Evolutionary conservation across 2,888 invertebrate species (phyloP).

Genomic region (Drosophila ezoana): DNA sequence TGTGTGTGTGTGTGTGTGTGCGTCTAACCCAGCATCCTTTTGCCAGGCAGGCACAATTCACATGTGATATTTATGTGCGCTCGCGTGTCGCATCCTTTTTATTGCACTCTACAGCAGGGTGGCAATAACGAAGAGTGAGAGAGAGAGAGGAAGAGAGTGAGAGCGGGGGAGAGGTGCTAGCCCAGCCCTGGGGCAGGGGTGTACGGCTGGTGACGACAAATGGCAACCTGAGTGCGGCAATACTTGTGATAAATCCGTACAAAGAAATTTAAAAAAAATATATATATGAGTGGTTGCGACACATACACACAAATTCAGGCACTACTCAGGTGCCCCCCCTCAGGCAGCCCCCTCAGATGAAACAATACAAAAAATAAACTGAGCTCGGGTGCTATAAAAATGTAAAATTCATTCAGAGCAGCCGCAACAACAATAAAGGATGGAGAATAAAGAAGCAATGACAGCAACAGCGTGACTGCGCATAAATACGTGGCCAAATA

Average conservation of each 20-base stretch:
- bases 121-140: constrained; percentile 28
- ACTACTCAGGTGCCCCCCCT: constrained; percentile 6
- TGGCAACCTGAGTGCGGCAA: constrained; percentile 70
- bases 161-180: background rate
- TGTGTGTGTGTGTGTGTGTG: constrained; percentile 19
- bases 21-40: constrained; percentile 46
- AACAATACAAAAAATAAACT: constrained; percentile 21
- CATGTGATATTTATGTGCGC: constrained; percentile 70
- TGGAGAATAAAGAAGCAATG: constrained; percentile 29
- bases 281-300: constrained; percentile 48
- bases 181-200: constrained; percentile 7
- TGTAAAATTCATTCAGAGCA: constrained; percentile 75
- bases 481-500: constrained; percentile 66
- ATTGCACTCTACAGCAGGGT: constrained; percentile 41
- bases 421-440: constrained; percentile 31
- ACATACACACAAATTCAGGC: constrained; percentile 7
- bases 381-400: constrained; percentile 63
- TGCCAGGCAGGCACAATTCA: constrained; percentile 38
- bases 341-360: constrained; percentile 14
- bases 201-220: constrained; percentile 60
- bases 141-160: background rate
- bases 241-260: constrained; percentile 73
- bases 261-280: constrained; percentile 29
- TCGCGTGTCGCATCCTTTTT: constrained; percentile 74
- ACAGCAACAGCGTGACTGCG: constrained; percentile 75